These are phyloP conservation scores for Ectemnius cavifrons DNA, from an alignment of 2,888 invertebrate species.

Conservation along the genomic window DNA sequence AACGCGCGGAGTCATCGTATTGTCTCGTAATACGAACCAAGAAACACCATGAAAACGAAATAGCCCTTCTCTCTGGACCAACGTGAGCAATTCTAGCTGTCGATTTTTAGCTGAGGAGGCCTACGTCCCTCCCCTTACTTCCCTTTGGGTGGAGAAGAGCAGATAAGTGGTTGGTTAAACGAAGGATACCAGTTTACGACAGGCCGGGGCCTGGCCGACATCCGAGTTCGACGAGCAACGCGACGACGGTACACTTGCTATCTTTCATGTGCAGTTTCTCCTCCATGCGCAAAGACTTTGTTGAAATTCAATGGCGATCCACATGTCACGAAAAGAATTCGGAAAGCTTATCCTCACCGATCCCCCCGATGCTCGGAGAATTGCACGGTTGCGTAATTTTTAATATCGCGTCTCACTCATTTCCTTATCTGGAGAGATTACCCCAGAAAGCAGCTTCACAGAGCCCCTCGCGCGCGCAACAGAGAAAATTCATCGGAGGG, in stretches of 20 bases:
- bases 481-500: slow-evolving; percentile 57
- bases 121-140: not conserved
- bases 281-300: slow-evolving; percentile 14
- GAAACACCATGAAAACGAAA: slow-evolving; percentile 33
- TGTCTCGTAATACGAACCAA: slow-evolving; percentile 38
- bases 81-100: slow-evolving; percentile 4
- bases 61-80: slow-evolving; percentile 8
- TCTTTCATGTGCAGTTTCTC: not conserved
- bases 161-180: slow-evolving; percentile 21
- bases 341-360: slow-evolving; percentile 21
- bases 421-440: slow-evolving; percentile 30
- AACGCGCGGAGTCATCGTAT: slow-evolving; percentile 24
- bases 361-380: slow-evolving; percentile 18
- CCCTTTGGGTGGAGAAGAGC: slow-evolving; percentile 11
- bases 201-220: slow-evolving; percentile 21
- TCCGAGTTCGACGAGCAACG: slow-evolving; percentile 50
- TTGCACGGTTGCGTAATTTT: not conserved
- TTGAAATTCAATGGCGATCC: slow-evolving; percentile 38
- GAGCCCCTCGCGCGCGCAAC: slow-evolving; percentile 52
- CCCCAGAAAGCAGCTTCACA: slow-evolving; percentile 35
- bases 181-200: not conserved
- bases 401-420: not conserved
- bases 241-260: slow-evolving; percentile 39
- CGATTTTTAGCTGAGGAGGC: slow-evolving; percentile 16
- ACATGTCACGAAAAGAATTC: slow-evolving; percentile 42